Evolutionary conservation across 92 coral and sea anemone species (phyloP), one percentile per base, ranked within the genome.

Genomic region (Epizoanthus stellaris): DNA sequence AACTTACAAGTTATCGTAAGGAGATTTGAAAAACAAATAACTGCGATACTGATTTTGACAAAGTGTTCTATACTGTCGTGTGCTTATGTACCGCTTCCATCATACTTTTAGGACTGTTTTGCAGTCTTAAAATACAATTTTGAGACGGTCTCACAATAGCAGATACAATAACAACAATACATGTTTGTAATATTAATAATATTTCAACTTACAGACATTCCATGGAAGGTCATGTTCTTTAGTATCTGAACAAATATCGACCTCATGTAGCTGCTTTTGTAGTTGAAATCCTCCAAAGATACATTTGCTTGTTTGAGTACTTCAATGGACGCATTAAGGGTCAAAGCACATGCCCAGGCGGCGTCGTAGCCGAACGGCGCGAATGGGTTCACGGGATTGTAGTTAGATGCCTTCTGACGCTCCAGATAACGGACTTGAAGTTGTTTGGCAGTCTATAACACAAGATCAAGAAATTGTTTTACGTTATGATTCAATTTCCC

Each of bases 321-420:
- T 23, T 77, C 80, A 3, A 91, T 86, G n/a, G 95, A 91, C 9
- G 89, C 86, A 61, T 91, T 86, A 12, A 91, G 88, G 6, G 95
- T 86, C 4, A 89, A 63, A 3, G 95, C 95, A 86, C 92, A 91
- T 82, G 95, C 53, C 95, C 95, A 91, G 17, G 90, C 92, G 16
- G 95, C 92, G 77, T 91, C 95, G 73, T 91, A 89, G 47, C 95
- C 95, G 42, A 68, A 91, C 12, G 95, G 82, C 12, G 95, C 92
- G 60, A 91, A 91, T 15, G 89, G 87, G 20, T 91, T 91, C 5
- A 65, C 88, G 40, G 70, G 23, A 68, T 38, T 68, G 61, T 89
- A 86, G 14, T 77, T 76, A 3, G 92, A 86, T 23, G 14, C 43
- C 21, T 57, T 72, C 34, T 80, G 64, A 21, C 95, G 95, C 6